Evolutionary conservation across 2,888 invertebrate species (phyloP).

Genomic region (Nomada fabriciana): DNA sequence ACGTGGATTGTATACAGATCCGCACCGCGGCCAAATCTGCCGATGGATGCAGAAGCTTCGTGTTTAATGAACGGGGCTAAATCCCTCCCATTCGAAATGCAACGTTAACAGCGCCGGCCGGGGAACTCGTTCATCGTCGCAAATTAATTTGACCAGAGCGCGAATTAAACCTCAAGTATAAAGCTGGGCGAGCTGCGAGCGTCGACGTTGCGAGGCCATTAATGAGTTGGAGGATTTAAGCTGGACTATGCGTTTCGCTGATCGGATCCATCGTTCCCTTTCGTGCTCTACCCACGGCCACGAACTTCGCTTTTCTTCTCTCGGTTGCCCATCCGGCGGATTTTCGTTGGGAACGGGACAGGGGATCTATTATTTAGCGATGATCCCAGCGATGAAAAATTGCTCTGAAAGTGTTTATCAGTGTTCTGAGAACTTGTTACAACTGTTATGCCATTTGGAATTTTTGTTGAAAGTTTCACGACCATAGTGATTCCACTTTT

Average conservation of each 20-base stretch:
- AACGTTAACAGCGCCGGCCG: constrained; percentile 68
- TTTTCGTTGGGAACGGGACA: background rate
- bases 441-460: too few relatives aligned
- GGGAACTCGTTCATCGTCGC: constrained; percentile 79
- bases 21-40: constrained; percentile 57
- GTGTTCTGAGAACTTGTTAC: too few relatives aligned
- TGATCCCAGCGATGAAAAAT: too few relatives aligned
- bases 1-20: constrained; percentile 52
- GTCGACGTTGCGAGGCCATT: constrained; percentile 67
- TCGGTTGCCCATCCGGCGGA: background rate
- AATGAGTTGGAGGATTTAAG: constrained; percentile 77
- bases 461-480: too few relatives aligned
- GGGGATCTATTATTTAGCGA: background rate
- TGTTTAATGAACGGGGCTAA: constrained; percentile 81
- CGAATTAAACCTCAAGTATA: constrained; percentile 83
- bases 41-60: constrained; percentile 47
- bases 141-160: constrained; percentile 81
- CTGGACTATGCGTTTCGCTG: constrained; percentile 60
- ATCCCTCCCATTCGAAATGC: constrained; percentile 78
- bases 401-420: too few relatives aligned
- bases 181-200: constrained; percentile 69
- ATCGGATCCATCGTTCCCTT: constrained; percentile 58
- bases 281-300: background rate
- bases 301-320: constrained; percentile 3
- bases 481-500: too few relatives aligned